phyloP scores from a whole-genome alignment of 92 coral and sea anemone species.

The Pocillopora grandis region DNA sequence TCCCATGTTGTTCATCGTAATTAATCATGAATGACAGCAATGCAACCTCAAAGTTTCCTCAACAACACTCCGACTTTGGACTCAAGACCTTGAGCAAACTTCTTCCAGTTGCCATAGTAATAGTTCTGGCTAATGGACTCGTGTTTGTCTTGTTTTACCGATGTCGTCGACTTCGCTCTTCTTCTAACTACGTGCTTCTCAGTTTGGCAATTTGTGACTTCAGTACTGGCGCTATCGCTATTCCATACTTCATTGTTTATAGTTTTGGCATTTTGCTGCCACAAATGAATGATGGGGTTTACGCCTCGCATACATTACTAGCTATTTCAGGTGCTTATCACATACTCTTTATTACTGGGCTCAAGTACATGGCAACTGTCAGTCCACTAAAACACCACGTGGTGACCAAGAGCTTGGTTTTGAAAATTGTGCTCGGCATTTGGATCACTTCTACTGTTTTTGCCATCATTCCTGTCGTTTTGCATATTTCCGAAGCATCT shows the following conservation, averaged over 20 bases:
- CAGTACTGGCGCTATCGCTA: not conserved
- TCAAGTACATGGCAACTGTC: conserved; percentile 67
- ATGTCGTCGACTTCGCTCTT: not conserved
- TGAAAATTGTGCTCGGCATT: conserved; percentile 20
- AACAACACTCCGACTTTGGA: too few relatives aligned
- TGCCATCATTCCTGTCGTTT: conserved; percentile 57
- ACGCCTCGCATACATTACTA: conserved; percentile 30
- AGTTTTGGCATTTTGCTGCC: not conserved
- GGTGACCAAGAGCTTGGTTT: conserved; percentile 44
- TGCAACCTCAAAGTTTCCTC: not conserved
- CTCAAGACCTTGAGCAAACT: not conserved
- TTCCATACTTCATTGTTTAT: conserved; percentile 6
- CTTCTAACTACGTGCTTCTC: not conserved
- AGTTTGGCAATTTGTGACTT: conserved; percentile 10
- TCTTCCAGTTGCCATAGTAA: too few relatives aligned
- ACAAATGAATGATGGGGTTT: not conserved
- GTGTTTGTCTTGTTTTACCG: not conserved
- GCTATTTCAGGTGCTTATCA: conserved; percentile 64
- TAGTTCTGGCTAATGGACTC: too few relatives aligned
- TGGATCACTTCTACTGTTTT: conserved; percentile 55
- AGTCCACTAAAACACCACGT: conserved; percentile 59
- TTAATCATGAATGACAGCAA: not conserved
- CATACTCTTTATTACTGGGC: conserved; percentile 58
- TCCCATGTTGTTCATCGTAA: not conserved
- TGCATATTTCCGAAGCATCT: conserved; percentile 7